Base-by-base conservation (phyloP, 2,888 invertebrate species). In the Sinopyrophorus schimmeli region DNA sequence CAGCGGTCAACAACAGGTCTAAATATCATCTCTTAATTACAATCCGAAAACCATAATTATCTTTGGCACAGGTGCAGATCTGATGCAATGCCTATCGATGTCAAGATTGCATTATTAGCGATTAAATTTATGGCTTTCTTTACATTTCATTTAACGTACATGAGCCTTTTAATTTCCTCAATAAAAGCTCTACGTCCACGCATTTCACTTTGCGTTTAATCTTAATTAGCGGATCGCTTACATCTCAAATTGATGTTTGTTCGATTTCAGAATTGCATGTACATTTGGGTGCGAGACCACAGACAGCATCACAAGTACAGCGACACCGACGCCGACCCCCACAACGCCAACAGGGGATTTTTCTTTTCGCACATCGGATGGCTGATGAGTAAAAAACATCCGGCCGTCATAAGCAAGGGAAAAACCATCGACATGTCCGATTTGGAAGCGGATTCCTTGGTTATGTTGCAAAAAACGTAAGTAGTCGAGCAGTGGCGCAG, bases 291-390 rank as follows among this genome's bases (percentile, higher is more conserved):
- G n/a, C 76, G 89, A 16, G 89, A 90, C 66, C 91, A 92, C 67
- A 78, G 89, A 3, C 81, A 86, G 49, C 90, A 91, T 63, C 90
- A 91, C 72, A 88, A 88, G 64, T 90, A 83, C 74, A 80, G 79
- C 54, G 84, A 84, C 59, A 84, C 83, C 0, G 83, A 87, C 59
- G 88, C 80, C 0, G 90, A 91, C 68, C 91, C 90, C 0, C 89
- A 90, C 71, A 89, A 90, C 66, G 79, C 87, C 0, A 81, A 77
- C 30, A 76, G 89, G 28, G 92, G 92, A 1, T 91, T 93, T 75
- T 92, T 92, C 76, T 93, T 92, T 73, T 80, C 86, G 1, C 92
- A 93, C 68, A 80, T 92, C 38, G 92, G 92, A 3, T 94, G 92
- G 92, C 74, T 92, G 11, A 79, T 92, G 80, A 74, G 76, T 50